Evolutionary conservation across 2,888 invertebrate species (phyloP).

Genomic region (Hyles lineata): DNA sequence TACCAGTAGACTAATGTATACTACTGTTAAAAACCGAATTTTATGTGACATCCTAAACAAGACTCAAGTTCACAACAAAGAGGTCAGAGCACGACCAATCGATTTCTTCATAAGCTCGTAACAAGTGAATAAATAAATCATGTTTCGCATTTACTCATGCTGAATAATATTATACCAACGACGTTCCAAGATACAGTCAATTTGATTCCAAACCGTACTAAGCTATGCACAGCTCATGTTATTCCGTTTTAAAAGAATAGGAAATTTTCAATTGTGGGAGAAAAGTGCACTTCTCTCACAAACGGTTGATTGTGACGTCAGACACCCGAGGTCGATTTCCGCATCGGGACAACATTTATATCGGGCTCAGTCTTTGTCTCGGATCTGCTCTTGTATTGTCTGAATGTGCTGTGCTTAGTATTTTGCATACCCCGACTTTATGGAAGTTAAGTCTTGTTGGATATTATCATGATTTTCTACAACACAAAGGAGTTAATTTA

Average conservation of each 20-base stretch:
- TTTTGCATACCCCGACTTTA: background rate
- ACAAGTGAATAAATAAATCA: too few relatives aligned
- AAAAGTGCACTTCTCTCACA: background rate
- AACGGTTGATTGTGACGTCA: conserved; percentile 24
- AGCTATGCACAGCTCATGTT: background rate
- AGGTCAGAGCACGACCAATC: too few relatives aligned
- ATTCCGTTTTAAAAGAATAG: background rate
- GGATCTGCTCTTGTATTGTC: background rate
- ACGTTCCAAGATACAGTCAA: background rate
- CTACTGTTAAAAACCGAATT: too few relatives aligned
- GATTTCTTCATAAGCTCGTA: too few relatives aligned
- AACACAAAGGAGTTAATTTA: background rate
- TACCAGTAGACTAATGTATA: too few relatives aligned
- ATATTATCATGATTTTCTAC: background rate
- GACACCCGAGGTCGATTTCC: conserved; percentile 10
- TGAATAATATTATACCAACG: background rate
- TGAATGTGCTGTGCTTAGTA: background rate
- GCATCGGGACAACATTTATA: background rate
- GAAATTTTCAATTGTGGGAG: background rate
- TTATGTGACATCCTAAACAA: too few relatives aligned
- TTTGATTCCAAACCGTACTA: background rate
- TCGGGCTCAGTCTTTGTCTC: conserved; percentile 15
- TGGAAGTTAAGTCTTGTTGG: background rate
- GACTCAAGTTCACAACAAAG: too few relatives aligned
- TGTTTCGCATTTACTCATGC: too few relatives aligned